phyloP scores from a whole-genome alignment of 1,140 invertebrate genomes.

The Trissolcus basalis region DNA sequence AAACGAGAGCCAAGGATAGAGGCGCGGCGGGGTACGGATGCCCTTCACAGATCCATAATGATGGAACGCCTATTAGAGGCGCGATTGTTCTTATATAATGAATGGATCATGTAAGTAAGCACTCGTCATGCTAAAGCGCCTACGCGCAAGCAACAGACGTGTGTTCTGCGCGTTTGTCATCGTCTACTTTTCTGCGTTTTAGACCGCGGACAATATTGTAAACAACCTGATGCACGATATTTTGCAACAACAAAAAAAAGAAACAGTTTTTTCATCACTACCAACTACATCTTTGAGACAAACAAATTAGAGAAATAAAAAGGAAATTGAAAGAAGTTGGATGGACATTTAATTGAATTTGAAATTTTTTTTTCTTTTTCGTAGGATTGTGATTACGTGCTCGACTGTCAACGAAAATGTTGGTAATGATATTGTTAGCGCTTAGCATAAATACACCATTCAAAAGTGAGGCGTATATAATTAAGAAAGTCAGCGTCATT shows the following conservation, averaged over 20 bases:
- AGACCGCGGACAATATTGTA: constrained; percentile 33
- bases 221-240: no score
- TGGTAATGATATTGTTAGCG: background rate
- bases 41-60: constrained; percentile 72
- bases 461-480: background rate
- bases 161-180: constrained; percentile 54
- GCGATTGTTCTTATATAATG: constrained; percentile 77
- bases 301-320: no score
- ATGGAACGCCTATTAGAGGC: constrained; percentile 74
- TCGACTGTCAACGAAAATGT: no score
- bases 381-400: no score
- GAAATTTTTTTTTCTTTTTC: no score
- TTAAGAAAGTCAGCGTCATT: no score
- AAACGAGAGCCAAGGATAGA: constrained; percentile 46
- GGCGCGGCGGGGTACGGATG: constrained; percentile 47
- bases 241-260: no score
- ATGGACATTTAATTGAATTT: no score
- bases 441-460: constrained; percentile 1
- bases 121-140: constrained; percentile 63
- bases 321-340: no score
- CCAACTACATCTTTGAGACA: no score
- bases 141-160: constrained; percentile 56
- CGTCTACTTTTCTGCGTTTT: constrained; percentile 56
- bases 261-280: no score
- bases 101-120: constrained; percentile 75